Conservation (phyloP, 2,888 invertebrate genomes). For the Oligia strigilis region DNA sequence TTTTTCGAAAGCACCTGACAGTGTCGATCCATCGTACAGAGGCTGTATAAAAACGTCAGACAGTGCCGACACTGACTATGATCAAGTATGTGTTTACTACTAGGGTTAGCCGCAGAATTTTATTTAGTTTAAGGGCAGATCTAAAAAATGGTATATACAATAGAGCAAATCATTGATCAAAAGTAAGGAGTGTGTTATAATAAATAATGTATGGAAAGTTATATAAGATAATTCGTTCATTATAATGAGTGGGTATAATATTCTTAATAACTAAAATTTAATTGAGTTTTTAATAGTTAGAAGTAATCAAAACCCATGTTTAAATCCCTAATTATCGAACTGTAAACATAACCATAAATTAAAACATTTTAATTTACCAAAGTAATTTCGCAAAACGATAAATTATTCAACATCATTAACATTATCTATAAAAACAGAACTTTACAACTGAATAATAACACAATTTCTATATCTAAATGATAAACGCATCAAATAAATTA, state of each 20-base stretch:
- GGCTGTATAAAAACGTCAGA: constrained; percentile 83
- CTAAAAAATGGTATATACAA: background rate
- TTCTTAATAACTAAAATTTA: background rate
- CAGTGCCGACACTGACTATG: constrained; percentile 81
- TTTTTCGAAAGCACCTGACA: constrained; percentile 84
- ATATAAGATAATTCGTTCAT: background rate
- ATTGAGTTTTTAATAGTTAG: background rate
- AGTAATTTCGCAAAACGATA: constrained; percentile 49
- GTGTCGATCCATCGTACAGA: constrained; percentile 79
- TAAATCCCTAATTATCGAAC: constrained; percentile 17
- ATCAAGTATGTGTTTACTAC: constrained; percentile 78
- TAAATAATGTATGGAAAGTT: background rate
- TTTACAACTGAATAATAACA: constrained; percentile 55
- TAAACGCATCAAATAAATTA: constrained; percentile 67
- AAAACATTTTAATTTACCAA: constrained; percentile 42
- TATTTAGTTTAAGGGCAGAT: background rate
- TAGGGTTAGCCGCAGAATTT: constrained; percentile 70
- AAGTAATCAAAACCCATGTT: background rate
- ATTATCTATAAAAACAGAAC: constrained; percentile 46
- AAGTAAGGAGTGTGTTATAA: background rate
- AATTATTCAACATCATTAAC: constrained; percentile 60
- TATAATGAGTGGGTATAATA: background rate
- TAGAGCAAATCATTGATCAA: background rate
- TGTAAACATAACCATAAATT: constrained; percentile 28
- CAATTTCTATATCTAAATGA: constrained; percentile 57